Percentiles rank a stretch among this genome's conserved stretches.
Evolutionary conservation across 2,888 invertebrate species (phyloP).

Genomic region (Scaptomyza tumidula): DNA sequence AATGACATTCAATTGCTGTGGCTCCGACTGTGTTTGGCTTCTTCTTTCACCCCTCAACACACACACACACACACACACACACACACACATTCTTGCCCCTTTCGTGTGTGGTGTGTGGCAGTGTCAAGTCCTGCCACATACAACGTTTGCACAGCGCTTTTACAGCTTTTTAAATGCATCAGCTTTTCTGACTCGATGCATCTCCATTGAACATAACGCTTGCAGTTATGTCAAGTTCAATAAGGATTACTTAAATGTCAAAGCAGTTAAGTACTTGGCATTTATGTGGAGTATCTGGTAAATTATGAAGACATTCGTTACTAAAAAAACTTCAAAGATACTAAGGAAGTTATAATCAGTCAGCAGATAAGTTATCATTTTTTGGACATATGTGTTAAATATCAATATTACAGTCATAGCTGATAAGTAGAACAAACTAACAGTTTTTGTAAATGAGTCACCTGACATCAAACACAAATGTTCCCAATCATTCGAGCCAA

Average conservation of each 20-base stretch:
- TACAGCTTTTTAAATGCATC: conserved; percentile 58
- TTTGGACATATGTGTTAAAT: no score
- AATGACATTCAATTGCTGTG: conserved; percentile 76
- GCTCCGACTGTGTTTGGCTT: conserved; percentile 50
- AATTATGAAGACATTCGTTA: neutral
- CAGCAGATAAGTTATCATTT: no score
- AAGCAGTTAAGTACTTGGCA: conserved; percentile 14
- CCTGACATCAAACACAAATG: neutral
- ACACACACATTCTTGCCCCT: neutral
- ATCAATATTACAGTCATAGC: no score
- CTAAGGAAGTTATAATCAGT: no score
- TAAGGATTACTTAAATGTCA: conserved; percentile 28
- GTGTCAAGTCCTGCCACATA: conserved; percentile 52
- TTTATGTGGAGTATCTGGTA: neutral
- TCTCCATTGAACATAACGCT: conserved; percentile 36
- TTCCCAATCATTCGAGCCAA: neutral
- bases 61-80: no score
- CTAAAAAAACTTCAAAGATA: neutral
- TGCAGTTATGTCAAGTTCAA: conserved; percentile 53
- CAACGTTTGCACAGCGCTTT: conserved; percentile 34
- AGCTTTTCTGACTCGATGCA: conserved; percentile 52
- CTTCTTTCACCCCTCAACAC: conserved; percentile 12
- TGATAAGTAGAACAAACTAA: neutral
- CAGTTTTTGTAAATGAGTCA: neutral
- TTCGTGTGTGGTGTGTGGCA: conserved; percentile 21